These are phyloP conservation scores for Platycnemis pennipes DNA, from an alignment of 2,888 invertebrate genomes.

Conservation along the genomic window DNA sequence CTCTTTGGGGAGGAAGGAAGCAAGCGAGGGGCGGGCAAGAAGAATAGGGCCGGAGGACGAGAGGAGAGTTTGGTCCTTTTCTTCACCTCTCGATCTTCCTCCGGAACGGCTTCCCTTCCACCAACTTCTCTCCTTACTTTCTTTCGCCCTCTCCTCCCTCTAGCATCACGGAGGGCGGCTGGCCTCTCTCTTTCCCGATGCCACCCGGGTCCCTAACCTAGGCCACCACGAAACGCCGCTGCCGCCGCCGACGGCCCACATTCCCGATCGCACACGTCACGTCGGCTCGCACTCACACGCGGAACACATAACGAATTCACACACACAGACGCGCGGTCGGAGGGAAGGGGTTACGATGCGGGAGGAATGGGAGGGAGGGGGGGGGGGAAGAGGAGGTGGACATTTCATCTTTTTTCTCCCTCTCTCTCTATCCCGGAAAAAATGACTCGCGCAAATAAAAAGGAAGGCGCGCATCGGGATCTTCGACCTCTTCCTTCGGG, in stretches of 20 bases:
- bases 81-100: background rate
- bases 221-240: slow-evolving; percentile 49
- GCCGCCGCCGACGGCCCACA: slow-evolving; percentile 50
- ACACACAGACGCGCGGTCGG: slow-evolving; percentile 44
- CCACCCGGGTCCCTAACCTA: slow-evolving; percentile 65
- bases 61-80: background rate
- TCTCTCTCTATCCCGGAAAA: slow-evolving; percentile 3
- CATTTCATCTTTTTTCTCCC: background rate
- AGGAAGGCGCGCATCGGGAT: slow-evolving; percentile 61
- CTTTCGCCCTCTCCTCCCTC: background rate
- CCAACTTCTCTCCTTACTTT: background rate
- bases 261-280: slow-evolving; percentile 63
- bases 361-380: background rate
- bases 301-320: slow-evolving; percentile 55
- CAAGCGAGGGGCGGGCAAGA: too few species aligned
- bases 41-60: too few species aligned
- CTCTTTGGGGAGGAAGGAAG: background rate
- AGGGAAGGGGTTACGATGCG: background rate
- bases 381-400: background rate
- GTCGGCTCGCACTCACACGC: slow-evolving; percentile 13
- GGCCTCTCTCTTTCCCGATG: background rate
- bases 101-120: background rate
- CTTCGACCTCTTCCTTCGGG: slow-evolving; percentile 51
- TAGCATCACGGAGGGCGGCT: background rate
- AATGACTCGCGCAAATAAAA: slow-evolving; percentile 28